Evolutionary conservation across 2,888 invertebrate species (phyloP).

Genomic region (Zaprionus lineosus): DNA sequence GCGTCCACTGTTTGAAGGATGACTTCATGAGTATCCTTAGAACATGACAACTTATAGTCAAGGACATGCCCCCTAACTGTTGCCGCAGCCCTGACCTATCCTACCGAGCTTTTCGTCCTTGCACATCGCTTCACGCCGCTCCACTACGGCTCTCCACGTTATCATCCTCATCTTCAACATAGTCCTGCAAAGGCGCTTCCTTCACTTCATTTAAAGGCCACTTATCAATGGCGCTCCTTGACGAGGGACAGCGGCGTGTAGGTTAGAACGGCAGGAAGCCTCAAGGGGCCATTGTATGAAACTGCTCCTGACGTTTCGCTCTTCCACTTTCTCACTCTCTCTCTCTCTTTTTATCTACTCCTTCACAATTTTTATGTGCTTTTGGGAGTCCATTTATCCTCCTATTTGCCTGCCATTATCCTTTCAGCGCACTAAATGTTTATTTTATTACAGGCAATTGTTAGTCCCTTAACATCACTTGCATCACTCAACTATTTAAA

Average conservation of each 20-base stretch:
- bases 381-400: slow-evolving; percentile 37
- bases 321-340: not conserved
- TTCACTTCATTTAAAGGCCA: slow-evolving; percentile 73
- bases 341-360: not conserved
- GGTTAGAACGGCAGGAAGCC: too few relatives aligned
- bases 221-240: slow-evolving; percentile 56
- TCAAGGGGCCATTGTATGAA: slow-evolving; percentile 38
- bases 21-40: slow-evolving; percentile 10
- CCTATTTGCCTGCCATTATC: slow-evolving; percentile 35
- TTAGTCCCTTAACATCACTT: too few relatives aligned
- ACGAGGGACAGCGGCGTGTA: not conserved
- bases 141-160: not conserved
- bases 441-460: slow-evolving; percentile 33
- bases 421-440: slow-evolving; percentile 32
- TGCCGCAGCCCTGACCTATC: too few relatives aligned
- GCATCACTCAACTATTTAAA: too few relatives aligned
- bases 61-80: slow-evolving; percentile 57
- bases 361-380: slow-evolving; percentile 27
- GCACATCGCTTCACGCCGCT: too few relatives aligned
- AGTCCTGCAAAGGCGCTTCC: slow-evolving; percentile 12
- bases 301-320: slow-evolving; percentile 22
- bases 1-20: slow-evolving; percentile 18
- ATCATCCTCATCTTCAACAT: slow-evolving; percentile 17
- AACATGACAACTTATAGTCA: slow-evolving; percentile 61
- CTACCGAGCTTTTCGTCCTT: too few relatives aligned